Evolutionary conservation across 2,888 invertebrate species (phyloP).

Genomic region (Zaprionus obscuricornis): DNA sequence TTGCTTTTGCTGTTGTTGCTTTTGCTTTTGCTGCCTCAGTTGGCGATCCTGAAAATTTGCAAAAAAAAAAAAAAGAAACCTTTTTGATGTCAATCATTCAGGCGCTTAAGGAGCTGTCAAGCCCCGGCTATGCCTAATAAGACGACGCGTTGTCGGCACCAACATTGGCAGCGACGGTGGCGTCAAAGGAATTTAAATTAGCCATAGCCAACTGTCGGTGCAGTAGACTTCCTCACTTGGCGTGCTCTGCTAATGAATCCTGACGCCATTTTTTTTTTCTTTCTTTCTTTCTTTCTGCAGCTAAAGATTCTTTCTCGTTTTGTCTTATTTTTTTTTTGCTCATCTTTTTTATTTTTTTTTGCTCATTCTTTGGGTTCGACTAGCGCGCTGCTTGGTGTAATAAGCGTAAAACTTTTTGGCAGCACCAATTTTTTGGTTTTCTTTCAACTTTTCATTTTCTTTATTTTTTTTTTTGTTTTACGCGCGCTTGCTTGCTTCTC

Average conservation of each 20-base stretch:
- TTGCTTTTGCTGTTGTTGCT: slow-evolving; percentile 18
- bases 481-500: too few relatives aligned
- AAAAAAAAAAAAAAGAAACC: slow-evolving; percentile 55
- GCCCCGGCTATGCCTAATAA: slow-evolving; percentile 68
- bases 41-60: slow-evolving; percentile 34
- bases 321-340: slow-evolving; percentile 29
- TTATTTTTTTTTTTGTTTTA: background rate
- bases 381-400: slow-evolving; percentile 51
- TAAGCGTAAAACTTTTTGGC: slow-evolving; percentile 75
- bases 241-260: slow-evolving; percentile 71
- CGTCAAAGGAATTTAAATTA: slow-evolving; percentile 77
- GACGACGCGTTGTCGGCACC: slow-evolving; percentile 35
- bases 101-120: slow-evolving; percentile 76
- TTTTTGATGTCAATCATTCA: slow-evolving; percentile 79
- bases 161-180: slow-evolving; percentile 17
- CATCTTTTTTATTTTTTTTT: too few relatives aligned
- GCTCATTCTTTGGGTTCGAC: slow-evolving; percentile 37
- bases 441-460: slow-evolving; percentile 32
- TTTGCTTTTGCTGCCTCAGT: slow-evolving; percentile 24
- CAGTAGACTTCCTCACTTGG: slow-evolving; percentile 51
- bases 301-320: too few relatives aligned
- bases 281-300: slow-evolving; percentile 55
- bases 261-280: slow-evolving; percentile 62
- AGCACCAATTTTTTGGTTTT: slow-evolving; percentile 57
- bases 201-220: slow-evolving; percentile 52